Base-by-base conservation (phyloP, 2,113 vertebrate species). In the Rhinoptilus africanus region DNA sequence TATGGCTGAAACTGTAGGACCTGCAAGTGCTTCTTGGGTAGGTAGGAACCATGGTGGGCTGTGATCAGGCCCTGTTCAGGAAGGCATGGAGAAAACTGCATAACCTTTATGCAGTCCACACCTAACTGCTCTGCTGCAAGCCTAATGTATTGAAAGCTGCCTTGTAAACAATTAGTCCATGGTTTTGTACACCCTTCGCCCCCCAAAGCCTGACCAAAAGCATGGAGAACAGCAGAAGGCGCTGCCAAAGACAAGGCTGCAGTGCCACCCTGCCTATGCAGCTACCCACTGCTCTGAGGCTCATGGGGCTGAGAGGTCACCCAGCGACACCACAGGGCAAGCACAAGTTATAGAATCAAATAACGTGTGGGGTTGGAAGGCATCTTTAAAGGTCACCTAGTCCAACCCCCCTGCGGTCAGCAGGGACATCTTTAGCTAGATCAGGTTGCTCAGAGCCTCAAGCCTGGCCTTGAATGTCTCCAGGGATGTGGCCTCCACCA, bases 151-250 rank as follows among this genome's bases (percentile, higher is more conserved):
- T 53, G 43, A 79, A 84, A 84, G 30, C 26, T 91, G 24, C 18
- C 48, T 51, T 51, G 57, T 79, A 24, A 68, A 47, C 12, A 63
- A 39, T 18, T 12, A 12, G 24, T 47, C 47, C 4, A 0, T 22
- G 14, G 3, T 83, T 78, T 37, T 26, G 5, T 21, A n/a, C 41
- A 43, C 12, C n/a, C 5, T 32, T 4, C 10, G 5, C 22, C 3
- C 11, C 4, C n/a, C 4, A 2, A 24, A 62, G 50, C 30, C 41
- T 41, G 47, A 73, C 8, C 37, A 41, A 34, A 45, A 78, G 9
- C 34, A 51, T 0, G 1, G 32, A 62, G 47, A n/a, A 35, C 10
- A 47, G 22, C 0, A 0, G 13, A 69, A 75, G 8, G 16, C 24
- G 30, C 34, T 75, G 56, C 20, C 43, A 47, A 81, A 76, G 28